Conservation (phyloP, 2,888 invertebrate genomes). For the Lochmaea capreae region DNA sequence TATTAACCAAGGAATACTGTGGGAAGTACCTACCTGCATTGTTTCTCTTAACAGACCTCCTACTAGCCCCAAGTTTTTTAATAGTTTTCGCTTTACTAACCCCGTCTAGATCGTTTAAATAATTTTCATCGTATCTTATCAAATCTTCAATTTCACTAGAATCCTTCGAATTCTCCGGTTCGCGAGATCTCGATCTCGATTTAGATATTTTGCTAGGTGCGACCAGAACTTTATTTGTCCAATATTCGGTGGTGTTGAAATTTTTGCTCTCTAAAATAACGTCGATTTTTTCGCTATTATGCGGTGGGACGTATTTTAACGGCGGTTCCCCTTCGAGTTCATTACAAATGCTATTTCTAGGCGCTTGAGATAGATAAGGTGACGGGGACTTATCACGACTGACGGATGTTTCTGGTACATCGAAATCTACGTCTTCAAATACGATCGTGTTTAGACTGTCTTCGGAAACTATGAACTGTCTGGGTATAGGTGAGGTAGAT, state of each 20-base stretch:
- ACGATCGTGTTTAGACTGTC: constrained; percentile 39
- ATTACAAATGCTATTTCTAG: constrained; percentile 60
- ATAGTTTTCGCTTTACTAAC: constrained; percentile 66
- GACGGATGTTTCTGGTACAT: constrained; percentile 23
- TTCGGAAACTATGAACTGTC: constrained; percentile 51
- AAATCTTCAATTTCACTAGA: neutral
- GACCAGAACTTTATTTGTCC: constrained; percentile 48
- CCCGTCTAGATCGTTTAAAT: constrained; percentile 73
- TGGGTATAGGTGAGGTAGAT: constrained; percentile 49
- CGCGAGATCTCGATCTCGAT: constrained; percentile 38
- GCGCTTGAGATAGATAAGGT: constrained; percentile 56
- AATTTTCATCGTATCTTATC: constrained; percentile 59
- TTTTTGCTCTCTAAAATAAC: constrained; percentile 43
- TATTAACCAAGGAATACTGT: too few relatives aligned
- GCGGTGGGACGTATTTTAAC: constrained; percentile 57
- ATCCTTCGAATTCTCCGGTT: neutral
- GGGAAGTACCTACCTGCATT: constrained; percentile 32
- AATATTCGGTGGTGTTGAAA: constrained; percentile 50
- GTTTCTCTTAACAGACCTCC: constrained; percentile 46
- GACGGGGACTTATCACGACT: constrained; percentile 55
- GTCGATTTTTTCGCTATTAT: constrained; percentile 45
- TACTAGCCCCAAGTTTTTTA: constrained; percentile 43
- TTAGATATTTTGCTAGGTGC: constrained; percentile 41
- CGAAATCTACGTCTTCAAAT: constrained; percentile 38
- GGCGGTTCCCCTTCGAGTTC: constrained; percentile 66